Percentiles rank a stretch among this genome's conserved stretches.
phyloP scores from a whole-genome alignment of 2,888 invertebrate species.

The Linhomoeus sp. region DNA sequence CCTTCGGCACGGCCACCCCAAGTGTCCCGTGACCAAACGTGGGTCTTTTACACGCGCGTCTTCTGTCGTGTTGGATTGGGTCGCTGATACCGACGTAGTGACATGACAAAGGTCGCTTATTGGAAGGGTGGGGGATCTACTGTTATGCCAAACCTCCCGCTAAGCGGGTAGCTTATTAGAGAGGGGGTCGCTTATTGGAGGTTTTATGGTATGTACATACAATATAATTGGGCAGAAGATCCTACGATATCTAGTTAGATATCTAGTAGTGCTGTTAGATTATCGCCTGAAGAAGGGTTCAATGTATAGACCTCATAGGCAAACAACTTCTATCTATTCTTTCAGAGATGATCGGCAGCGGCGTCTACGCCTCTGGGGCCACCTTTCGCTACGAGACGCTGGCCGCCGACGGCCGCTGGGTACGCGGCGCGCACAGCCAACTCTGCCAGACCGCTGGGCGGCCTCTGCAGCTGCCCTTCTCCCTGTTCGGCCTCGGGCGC shows the following conservation, averaged over 20 bases:
- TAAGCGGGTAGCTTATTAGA: not conserved
- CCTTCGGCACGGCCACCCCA: too few relatives aligned
- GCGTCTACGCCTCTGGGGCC: too few relatives aligned
- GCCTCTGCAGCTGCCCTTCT: conserved; percentile 78
- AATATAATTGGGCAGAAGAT: too few relatives aligned
- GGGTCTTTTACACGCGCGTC: too few relatives aligned
- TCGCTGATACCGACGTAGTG: too few relatives aligned
- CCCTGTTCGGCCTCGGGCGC: conserved; percentile 85
- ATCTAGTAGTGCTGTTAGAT: too few relatives aligned
- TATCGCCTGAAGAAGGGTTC: too few relatives aligned
- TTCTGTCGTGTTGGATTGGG: too few relatives aligned
- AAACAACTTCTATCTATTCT: not conserved
- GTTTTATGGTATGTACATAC: too few relatives aligned
- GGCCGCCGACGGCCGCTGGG: not conserved
- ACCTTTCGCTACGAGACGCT: not conserved
- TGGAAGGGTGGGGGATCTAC: not conserved
- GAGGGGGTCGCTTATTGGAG: too few relatives aligned
- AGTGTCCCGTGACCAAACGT: not conserved
- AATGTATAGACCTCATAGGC: too few relatives aligned
- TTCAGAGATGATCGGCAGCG: not conserved
- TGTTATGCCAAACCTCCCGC: not conserved
- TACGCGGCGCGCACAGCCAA: conserved; percentile 38
- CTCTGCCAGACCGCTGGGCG: conserved; percentile 75
- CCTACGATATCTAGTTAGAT: too few relatives aligned
- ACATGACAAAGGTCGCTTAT: not conserved